Base-by-base conservation (phyloP, 92 coral and sea anemone species). In the Nematostella vectensis region DNA sequence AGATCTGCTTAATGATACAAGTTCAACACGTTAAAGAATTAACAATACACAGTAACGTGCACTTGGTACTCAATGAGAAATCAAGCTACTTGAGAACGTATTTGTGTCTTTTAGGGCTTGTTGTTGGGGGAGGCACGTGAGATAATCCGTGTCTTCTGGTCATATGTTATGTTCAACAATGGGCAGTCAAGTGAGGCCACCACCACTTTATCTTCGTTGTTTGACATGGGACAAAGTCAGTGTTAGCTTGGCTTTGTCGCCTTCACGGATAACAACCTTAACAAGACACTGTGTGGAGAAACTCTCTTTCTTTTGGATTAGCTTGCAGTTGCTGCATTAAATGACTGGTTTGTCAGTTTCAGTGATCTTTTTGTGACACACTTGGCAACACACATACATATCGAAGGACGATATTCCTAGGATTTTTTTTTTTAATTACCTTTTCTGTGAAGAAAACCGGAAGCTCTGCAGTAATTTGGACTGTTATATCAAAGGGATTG, bases 381-480 rank as follows among this genome's bases (percentile, higher is more conserved):
- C 45, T 27, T 27, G 61, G 61, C 61, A 55, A 31, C 18, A 27
- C 4, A 13, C 42, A 30, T 55, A 55, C 18, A 52, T 52, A 52
- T 52, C 58, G 27, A 52, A 6, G 4, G 61, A 30, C 16, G 61
- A 55, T 55, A 55, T 55, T 55, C 61, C 61, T 55, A 55, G 45
- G 61, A 55, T 30, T 26, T 55, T 42, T 11, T 11, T 19, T 27
- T 55, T 37, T 55, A 55, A 55, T 9, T 0, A 13, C 20, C 61
- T 55, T 42, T 55, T 55, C 47, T 29, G 61, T 55, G 61, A 29
- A 55, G 61, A 55, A 55, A 55, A 11, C 61, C 27, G 61, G 61
- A 55, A 55, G 45, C 61, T 55, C 61, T 55, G 61, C n/a, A 1
- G 61, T 37, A 42, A 11, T 55, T 55, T 55, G 61, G 61, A 55